Evolutionary conservation across 2,113 vertebrate genomes (phyloP), one percentile per base, ranked within the genome.

Genomic region (Cinclus mexicanus): DNA sequence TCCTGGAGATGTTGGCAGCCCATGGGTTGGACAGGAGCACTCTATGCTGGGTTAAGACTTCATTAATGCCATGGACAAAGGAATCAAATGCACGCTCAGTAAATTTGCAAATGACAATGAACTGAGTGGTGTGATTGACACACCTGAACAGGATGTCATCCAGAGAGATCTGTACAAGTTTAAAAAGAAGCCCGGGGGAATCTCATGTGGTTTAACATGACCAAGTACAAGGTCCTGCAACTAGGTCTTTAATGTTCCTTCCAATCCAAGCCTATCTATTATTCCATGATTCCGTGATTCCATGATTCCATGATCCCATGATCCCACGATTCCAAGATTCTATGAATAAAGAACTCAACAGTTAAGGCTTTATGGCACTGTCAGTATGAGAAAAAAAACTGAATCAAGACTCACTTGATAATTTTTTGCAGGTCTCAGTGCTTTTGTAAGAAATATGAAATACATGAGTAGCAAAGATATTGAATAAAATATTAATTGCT

Each of bases 41-140:
- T 37, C 35, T 37, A 37, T 37, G 35, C 35, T 37, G 35, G 35
- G 35, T 37, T 37, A 37, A 37, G 35, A 37, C 3, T 37, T 69
- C 12, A 14, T 46, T 69, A 44, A 37, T 37, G 8, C 3, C 10
- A 46, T 37, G 19, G 33, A 69, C 10, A 19, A 69, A 60, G 10
- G 14, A 12, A 53, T 69, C 0, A 0, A 77, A 18, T 52, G 18
- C 10, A 46, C 1, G 0, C 26, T 69, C 33, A 46, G 19, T 18
- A 78, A 14, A 46, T 60, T 20, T 46, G 28, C 39, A 61, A 39
- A 39, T 46, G 46, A 39, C 26, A 60, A 44, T 1, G 2, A 68
- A 42, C 31, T 46, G 26, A 61, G 3, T 33, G 14, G 8, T 52
- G 26, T 18, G 22, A 22, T 11, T 53, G 39, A 53, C 28, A 60